Evolutionary conservation across 2,113 vertebrate genomes (phyloP).

Genomic region (Brevimyrus niger): DNA sequence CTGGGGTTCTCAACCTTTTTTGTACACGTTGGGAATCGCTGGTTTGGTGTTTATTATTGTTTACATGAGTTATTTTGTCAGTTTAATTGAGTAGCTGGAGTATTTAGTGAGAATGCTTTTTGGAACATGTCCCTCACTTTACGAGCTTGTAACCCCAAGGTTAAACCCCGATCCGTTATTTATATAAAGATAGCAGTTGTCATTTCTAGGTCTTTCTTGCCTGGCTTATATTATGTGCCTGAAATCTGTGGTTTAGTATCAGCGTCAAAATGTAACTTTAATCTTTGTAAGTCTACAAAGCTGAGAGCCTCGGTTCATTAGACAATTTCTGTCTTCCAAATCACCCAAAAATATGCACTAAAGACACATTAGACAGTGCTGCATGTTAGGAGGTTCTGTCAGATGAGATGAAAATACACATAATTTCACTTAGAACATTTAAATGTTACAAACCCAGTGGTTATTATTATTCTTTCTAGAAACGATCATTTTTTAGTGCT

Average conservation of each 20-base stretch:
- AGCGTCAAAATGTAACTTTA: background rate
- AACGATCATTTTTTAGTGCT: background rate
- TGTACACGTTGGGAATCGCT: too few relatives aligned
- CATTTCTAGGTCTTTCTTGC: background rate
- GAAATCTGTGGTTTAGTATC: background rate
- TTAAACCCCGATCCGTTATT: background rate
- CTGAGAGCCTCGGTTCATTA: background rate
- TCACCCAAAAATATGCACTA: background rate
- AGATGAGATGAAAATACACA: background rate
- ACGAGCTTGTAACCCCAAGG: background rate
- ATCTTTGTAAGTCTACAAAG: background rate
- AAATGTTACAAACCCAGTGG: background rate
- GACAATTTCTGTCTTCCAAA: background rate
- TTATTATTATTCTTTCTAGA: background rate
- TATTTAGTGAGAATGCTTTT: background rate
- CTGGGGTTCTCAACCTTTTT: too few relatives aligned
- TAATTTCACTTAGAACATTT: background rate
- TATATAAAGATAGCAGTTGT: background rate
- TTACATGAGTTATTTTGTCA: background rate
- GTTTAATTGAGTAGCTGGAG: background rate
- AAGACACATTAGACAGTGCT: background rate
- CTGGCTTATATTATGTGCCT: background rate
- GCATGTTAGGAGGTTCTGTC: background rate
- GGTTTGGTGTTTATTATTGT: background rate
- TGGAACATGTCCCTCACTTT: background rate